These are phyloP conservation scores for Micromesistius poutassou DNA, from an alignment of 2,797 vertebrate species.

Conservation along the genomic window DNA sequence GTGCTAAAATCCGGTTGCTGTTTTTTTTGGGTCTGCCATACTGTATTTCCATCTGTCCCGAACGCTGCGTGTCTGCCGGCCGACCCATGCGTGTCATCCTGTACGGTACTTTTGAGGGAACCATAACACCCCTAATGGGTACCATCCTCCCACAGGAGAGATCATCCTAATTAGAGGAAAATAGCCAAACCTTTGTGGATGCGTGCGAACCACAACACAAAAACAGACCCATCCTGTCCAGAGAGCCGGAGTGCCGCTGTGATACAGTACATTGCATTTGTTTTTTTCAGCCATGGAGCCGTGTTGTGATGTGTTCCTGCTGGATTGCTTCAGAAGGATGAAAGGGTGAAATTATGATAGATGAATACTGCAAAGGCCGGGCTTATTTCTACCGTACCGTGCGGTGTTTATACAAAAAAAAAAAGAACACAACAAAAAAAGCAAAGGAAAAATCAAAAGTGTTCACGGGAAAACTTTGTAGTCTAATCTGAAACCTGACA, in stretches of 20 bases:
- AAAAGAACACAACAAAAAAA: not conserved
- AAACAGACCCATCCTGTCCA: slow-evolving; percentile 19
- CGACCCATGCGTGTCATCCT: not conserved
- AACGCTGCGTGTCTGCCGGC: not conserved
- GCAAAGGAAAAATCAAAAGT: not conserved
- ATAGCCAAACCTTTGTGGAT: slow-evolving; percentile 13
- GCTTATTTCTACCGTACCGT: slow-evolving; percentile 47
- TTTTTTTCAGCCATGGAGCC: slow-evolving; percentile 21
- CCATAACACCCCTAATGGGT: not conserved
- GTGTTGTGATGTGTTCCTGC: slow-evolving; percentile 29
- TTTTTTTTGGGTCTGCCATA: not conserved
- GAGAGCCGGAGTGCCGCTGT: not conserved
- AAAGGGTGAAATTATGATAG: slow-evolving; percentile 40
- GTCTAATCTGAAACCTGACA: slow-evolving; percentile 1
- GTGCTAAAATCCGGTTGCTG: not conserved
- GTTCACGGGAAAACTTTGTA: not conserved
- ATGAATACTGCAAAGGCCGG: slow-evolving; percentile 39
- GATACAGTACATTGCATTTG: slow-evolving; percentile 3
- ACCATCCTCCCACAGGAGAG: not conserved
- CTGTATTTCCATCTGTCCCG: not conserved
- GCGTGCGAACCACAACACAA: not conserved
- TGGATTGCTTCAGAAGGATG: slow-evolving; percentile 41
- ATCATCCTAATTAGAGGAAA: slow-evolving; percentile 4
- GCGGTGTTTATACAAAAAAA: slow-evolving; percentile 23
- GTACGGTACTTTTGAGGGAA: not conserved